phyloP scores from a whole-genome alignment of 2,113 vertebrate species.

The Scopus umbretta region DNA sequence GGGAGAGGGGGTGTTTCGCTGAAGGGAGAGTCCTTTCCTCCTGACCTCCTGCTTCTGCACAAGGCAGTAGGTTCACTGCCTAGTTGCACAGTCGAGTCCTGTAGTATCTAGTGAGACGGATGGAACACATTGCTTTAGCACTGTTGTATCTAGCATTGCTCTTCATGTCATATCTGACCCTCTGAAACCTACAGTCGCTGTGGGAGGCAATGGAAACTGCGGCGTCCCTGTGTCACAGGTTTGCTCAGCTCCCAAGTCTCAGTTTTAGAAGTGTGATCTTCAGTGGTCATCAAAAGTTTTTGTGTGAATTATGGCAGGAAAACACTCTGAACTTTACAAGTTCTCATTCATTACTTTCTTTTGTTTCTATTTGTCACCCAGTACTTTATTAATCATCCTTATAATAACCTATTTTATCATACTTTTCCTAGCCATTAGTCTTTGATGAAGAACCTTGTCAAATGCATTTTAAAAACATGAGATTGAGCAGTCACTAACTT shows the following conservation, averaged over 20 bases:
- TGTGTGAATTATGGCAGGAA: not conserved
- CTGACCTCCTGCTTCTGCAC: not conserved
- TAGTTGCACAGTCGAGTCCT: not conserved
- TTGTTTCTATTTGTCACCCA: not conserved
- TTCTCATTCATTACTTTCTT: not conserved
- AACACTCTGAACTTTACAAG: not conserved
- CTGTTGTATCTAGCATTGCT: not conserved
- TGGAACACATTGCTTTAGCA: accelerated
- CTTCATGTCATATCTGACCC: not conserved
- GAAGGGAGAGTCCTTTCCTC: not conserved
- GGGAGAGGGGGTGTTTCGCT: not conserved
- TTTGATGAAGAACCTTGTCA: not conserved
- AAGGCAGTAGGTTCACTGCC: not conserved
- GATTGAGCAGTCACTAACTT: not conserved
- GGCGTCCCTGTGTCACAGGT: not conserved
- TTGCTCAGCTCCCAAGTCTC: not conserved
- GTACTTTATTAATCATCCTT: not conserved
- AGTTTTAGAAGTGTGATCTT: not conserved
- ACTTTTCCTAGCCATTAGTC: not conserved
- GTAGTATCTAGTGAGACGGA: not conserved
- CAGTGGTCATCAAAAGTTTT: not conserved
- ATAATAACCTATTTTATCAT: not conserved
- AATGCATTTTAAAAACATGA: not conserved
- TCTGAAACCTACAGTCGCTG: not conserved
- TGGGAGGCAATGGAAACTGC: not conserved